Evolutionary conservation across 2,113 vertebrate genomes (phyloP).

Genomic region (Thalassarche chlororhynchos): DNA sequence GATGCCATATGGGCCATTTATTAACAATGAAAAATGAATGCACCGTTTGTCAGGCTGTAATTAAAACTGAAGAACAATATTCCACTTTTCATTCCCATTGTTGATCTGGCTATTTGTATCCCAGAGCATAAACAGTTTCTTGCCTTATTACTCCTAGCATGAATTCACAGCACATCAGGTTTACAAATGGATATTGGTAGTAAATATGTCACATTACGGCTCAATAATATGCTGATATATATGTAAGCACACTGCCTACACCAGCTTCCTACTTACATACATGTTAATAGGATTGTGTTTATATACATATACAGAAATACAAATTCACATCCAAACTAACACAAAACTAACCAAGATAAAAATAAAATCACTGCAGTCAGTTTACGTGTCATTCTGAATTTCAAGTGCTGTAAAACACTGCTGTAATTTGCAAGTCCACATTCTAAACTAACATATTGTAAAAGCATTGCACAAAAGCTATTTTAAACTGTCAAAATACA

Average conservation of each 20-base stretch:
- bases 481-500: background rate
- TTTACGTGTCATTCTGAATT: background rate
- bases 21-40: slow-evolving; percentile 19
- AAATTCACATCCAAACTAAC: background rate
- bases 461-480: background rate
- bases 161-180: background rate
- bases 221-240: background rate
- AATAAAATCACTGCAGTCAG: slow-evolving; percentile 22
- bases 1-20: slow-evolving; percentile 38
- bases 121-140: background rate
- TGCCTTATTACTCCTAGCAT: background rate
- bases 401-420: background rate
- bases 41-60: background rate
- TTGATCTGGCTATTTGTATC: background rate
- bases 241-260: background rate
- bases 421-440: background rate
- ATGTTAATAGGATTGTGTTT: background rate
- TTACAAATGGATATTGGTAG: background rate
- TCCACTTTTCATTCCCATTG: background rate
- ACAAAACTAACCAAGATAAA: background rate
- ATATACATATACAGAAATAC: background rate
- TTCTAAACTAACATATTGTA: background rate
- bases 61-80: background rate
- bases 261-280: background rate
- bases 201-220: background rate